Conservation (phyloP, 2,113 vertebrate genomes). For the Eptesicus fuscus region DNA sequence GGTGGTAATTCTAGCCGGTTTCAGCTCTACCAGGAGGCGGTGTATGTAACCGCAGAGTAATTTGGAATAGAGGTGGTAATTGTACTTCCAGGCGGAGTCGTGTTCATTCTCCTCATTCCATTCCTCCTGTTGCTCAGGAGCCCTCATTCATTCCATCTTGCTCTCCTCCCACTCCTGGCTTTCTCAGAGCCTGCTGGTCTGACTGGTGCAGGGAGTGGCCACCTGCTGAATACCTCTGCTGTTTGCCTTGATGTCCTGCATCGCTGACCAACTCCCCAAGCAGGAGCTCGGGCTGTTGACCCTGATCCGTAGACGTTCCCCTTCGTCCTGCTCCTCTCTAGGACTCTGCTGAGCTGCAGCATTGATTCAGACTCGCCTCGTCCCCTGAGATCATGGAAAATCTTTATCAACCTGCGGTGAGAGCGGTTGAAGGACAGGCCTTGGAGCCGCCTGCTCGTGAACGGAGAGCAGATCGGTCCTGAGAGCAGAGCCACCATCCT, state of each 20-base stretch:
- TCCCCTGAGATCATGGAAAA: background rate
- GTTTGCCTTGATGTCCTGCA: background rate
- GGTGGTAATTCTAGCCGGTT: rapidly evolving
- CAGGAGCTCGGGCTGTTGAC: background rate
- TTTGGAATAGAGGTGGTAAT: background rate
- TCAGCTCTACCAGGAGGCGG: background rate
- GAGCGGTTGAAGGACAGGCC: background rate
- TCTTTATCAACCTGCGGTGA: background rate
- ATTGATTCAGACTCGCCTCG: background rate
- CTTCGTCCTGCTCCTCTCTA: background rate
- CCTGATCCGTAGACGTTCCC: background rate
- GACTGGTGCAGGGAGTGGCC: background rate
- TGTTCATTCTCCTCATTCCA: background rate
- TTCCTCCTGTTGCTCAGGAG: background rate
- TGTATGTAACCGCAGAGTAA: background rate
- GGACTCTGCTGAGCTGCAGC: background rate
- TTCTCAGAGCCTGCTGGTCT: background rate
- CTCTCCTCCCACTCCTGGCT: background rate
- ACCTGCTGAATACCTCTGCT: background rate
- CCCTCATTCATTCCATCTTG: background rate
- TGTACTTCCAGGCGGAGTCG: background rate
- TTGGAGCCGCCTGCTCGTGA: background rate
- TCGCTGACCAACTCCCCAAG: background rate
- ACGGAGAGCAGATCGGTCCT: background rate
- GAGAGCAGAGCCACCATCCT: rapidly evolving